Evolutionary conservation across 2,113 vertebrate species (phyloP), one percentile per base, ranked within the genome.

Genomic region (Marmota monax): DNA sequence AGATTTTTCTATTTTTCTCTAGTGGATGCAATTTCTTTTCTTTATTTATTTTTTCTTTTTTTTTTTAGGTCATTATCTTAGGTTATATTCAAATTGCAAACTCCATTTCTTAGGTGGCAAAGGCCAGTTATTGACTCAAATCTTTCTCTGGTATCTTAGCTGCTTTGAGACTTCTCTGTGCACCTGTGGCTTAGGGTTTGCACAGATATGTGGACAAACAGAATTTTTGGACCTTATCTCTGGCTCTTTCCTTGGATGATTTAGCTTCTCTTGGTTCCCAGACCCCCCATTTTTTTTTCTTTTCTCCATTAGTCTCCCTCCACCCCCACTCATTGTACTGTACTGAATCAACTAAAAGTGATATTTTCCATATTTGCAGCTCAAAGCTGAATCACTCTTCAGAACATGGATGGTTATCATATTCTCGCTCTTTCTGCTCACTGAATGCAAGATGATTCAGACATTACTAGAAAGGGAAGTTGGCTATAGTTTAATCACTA

Each of bases 1-100:
- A 39, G 58, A 90, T 63, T 94, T 96, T 72, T 48, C 58, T 70
- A 5, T 39, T 92, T 85, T 74, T 88, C 34, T 65, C 25, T 63
- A 29, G 42, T 85, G 39, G 23, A 20, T 85, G 2, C 74, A n/a
- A 18, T 83, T 63, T 70, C 45, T 45, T 45, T 45, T 45, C 45
- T 45, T 45, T 45, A 7, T 45, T 65, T 69, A 18, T 88, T 76
- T 84, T 13, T 13, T 51, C 13, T 51, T 51, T 74, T 91, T 74
- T 91, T 85, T 69, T 70, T 76, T 65, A 88, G 70, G 67, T n/a
- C 45, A 34, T 77, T 92, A 32, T 72, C 58, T 92, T 80, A 14
- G 34, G 1, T 84, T 95, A 83, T 78, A 45, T 88, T 84, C 51
- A 48, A 53, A 84, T 37, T 69, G 37, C 18, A 39, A 61, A 17